Percentiles rank a stretch among this genome's conserved stretches.
These are phyloP conservation scores for Eupristina koningsbergeri DNA, from an alignment of 1,140 invertebrate genomes.

Conservation along the genomic window DNA sequence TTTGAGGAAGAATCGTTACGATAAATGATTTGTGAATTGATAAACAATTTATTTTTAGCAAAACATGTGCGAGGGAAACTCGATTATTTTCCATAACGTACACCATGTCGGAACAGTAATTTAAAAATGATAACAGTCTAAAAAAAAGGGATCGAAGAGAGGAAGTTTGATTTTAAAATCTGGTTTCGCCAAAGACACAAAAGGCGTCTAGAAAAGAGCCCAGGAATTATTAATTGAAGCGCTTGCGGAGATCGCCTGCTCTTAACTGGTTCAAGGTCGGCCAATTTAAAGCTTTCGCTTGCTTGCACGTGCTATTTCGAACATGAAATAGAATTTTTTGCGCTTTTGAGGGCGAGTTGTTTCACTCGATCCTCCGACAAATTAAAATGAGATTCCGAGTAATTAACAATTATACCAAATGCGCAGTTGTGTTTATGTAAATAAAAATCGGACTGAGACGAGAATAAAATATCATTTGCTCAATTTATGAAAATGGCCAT, in stretches of 20 bases:
- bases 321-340: slow-evolving; percentile 42
- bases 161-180: slow-evolving; percentile 38
- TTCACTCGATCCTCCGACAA: slow-evolving; percentile 30
- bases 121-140: slow-evolving; percentile 1
- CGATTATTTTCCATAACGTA: neutral
- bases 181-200: slow-evolving; percentile 49
- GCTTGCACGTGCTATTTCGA: slow-evolving; percentile 43
- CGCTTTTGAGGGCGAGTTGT: slow-evolving; percentile 17
- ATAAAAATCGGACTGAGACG: neutral
- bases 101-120: too few species aligned
- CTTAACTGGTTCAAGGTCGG: slow-evolving; percentile 57
- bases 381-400: slow-evolving; percentile 30
- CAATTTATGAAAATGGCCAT: neutral
- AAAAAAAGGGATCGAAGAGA: too few species aligned
- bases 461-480: slow-evolving; percentile 7
- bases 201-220: slow-evolving; percentile 51
- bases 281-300: slow-evolving; percentile 53
- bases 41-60: neutral
- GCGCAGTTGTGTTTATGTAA: slow-evolving; percentile 23
- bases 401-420: slow-evolving; percentile 26
- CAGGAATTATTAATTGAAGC: slow-evolving; percentile 46
- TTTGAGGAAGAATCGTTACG: too few species aligned
- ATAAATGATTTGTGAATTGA: too few species aligned
- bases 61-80: neutral
- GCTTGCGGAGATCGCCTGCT: slow-evolving; percentile 37